These are phyloP conservation scores for Silurus lanzhouensis DNA, from an alignment of 2,797 vertebrate species.

Conservation along the genomic window DNA sequence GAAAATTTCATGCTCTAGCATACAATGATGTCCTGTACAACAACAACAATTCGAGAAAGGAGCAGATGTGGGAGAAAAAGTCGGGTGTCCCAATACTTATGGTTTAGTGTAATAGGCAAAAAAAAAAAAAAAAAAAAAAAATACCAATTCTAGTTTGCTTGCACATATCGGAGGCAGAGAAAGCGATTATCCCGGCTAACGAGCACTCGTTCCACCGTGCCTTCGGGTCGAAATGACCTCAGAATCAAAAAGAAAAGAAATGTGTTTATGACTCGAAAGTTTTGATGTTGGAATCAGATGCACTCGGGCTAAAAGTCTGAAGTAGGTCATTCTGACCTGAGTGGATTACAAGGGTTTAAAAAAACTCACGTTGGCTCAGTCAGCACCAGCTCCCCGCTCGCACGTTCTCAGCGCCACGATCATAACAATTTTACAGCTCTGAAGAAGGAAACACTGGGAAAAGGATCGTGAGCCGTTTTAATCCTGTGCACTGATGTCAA, in stretches of 20 bases:
- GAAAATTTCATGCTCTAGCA: too few relatives aligned
- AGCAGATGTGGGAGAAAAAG: too few relatives aligned
- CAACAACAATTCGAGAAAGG: too few relatives aligned
- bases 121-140: too few relatives aligned
- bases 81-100: too few relatives aligned
- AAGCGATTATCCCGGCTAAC: too few relatives aligned
- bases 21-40: too few relatives aligned
- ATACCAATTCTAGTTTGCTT: too few relatives aligned
- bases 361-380: background rate
- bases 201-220: background rate
- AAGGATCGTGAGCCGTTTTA: background rate
- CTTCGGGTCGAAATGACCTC: background rate
- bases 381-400: background rate
- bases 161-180: too few relatives aligned
- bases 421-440: background rate
- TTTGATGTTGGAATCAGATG: constrained; percentile 3
- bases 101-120: too few relatives aligned
- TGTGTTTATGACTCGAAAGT: background rate
- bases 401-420: background rate
- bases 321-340: constrained; percentile 6
- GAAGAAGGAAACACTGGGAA: background rate
- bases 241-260: background rate
- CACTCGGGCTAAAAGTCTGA: background rate
- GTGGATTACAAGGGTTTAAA: constrained; percentile 7
- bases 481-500: background rate